Conservation (phyloP, 2,797 vertebrate species). For the Discoglossus pictus region DNA sequence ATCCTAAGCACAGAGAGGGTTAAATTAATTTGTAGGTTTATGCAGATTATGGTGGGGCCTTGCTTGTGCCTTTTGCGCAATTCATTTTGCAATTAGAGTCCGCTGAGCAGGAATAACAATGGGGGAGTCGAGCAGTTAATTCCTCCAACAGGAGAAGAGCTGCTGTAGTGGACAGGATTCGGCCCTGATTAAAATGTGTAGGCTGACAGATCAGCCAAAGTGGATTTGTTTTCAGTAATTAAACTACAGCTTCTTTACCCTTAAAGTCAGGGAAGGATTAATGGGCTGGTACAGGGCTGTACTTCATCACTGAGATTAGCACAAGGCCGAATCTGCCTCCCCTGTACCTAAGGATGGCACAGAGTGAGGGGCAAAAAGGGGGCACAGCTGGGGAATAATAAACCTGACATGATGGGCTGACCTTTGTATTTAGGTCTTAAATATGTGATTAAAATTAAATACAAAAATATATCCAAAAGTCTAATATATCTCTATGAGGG, state of each 20-base stretch:
- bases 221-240: conserved; percentile 78
- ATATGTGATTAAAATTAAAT: too few species aligned
- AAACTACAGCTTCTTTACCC: conserved; percentile 71
- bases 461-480: too few species aligned
- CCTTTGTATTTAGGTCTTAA: too few species aligned
- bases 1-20: too few species aligned
- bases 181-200: conserved; percentile 55
- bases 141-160: conserved; percentile 11
- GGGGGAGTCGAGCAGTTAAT: background rate
- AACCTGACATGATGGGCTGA: too few species aligned
- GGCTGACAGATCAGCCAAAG: conserved; percentile 75
- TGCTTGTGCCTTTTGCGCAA: too few species aligned
- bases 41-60: too few species aligned
- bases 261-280: conserved; percentile 73
- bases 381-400: conserved; percentile 33
- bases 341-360: conserved; percentile 1
- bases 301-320: conserved; percentile 38
- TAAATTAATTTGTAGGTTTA: too few species aligned
- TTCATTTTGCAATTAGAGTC: too few species aligned
- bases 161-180: background rate
- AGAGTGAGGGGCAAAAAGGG: background rate
- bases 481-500: too few species aligned
- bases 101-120: too few species aligned
- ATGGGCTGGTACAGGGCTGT: conserved; percentile 50
- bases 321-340: conserved; percentile 13